A percentile compares a stretch with the other conserved stretches of the same genome.
These are phyloP conservation scores for Fragum fragum DNA, from an alignment of 2,888 invertebrate species.

Conservation along the genomic window DNA sequence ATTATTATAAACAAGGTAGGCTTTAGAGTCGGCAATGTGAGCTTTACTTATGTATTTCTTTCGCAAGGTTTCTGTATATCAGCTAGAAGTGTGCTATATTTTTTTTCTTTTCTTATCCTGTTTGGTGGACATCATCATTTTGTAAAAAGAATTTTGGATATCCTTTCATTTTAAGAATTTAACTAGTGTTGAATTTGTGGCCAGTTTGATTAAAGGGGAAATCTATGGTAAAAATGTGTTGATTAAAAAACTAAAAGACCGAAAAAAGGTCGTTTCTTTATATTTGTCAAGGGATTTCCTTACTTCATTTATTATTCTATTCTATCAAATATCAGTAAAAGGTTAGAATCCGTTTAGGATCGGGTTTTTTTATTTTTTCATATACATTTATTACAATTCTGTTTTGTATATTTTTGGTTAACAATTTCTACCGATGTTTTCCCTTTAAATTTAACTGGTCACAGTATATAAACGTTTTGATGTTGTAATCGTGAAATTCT, in stretches of 20 bases:
- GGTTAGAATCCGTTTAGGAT: too few species aligned
- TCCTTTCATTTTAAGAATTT: not conserved
- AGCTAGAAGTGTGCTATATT: slow-evolving; percentile 18
- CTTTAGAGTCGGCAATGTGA: slow-evolving; percentile 34
- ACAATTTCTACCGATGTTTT: not conserved
- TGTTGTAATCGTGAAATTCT: not conserved
- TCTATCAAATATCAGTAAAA: too few species aligned
- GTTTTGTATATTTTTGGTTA: too few species aligned
- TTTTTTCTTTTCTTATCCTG: not conserved
- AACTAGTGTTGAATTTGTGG: not conserved
- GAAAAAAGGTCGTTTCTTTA: too few species aligned
- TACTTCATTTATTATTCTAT: too few species aligned
- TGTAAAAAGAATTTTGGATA: not conserved
- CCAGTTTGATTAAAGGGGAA: not conserved
- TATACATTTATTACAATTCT: too few species aligned
- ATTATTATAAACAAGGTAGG: not conserved
- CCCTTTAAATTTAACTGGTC: not conserved
- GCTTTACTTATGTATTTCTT: slow-evolving; percentile 19
- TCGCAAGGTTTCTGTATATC: slow-evolving; percentile 6
- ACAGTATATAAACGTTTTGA: not conserved
- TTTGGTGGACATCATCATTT: not conserved
- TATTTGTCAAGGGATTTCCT: too few species aligned
- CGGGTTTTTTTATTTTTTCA: too few species aligned
- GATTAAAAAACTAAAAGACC: too few species aligned
- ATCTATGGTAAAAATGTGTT: not conserved